phyloP scores from a whole-genome alignment of 1,140 invertebrate species.

The Chironomus striatipennis region DNA sequence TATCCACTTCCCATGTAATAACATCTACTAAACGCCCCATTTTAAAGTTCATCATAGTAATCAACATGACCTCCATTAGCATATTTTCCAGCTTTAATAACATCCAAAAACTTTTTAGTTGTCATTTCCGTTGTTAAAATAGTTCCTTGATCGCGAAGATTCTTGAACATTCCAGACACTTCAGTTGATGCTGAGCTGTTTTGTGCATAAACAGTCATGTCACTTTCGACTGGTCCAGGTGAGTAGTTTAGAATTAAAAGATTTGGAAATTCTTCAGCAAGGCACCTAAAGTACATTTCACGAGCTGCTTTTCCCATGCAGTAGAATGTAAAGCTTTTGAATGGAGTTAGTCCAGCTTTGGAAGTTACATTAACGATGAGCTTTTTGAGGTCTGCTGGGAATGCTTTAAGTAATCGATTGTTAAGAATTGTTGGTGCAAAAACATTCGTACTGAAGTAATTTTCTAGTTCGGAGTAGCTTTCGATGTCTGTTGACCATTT shows the following conservation, averaged over 20 bases:
- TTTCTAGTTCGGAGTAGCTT: conserved; percentile 49
- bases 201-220: conserved; percentile 69
- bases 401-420: conserved; percentile 56
- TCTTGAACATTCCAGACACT: conserved; percentile 50
- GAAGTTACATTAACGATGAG: conserved; percentile 84
- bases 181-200: conserved; percentile 49
- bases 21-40: not conserved
- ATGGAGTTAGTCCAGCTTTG: conserved; percentile 64
- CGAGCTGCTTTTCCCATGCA: conserved; percentile 82
- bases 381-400: conserved; percentile 42
- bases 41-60: conserved; percentile 59
- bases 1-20: too few species aligned
- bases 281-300: conserved; percentile 81
- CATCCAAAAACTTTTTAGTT: conserved; percentile 57
- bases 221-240: conserved; percentile 86
- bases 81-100: conserved; percentile 65
- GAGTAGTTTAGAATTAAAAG: conserved; percentile 82
- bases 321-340: conserved; percentile 69
- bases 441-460: conserved; percentile 72
- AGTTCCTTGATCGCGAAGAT: conserved; percentile 48
- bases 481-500: conserved; percentile 51
- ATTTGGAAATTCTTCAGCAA: conserved; percentile 60
- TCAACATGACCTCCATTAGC: conserved; percentile 77
- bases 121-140: conserved; percentile 70
- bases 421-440: conserved; percentile 71